Evolutionary conservation across 1,140 invertebrate genomes (phyloP).

Genomic region (Ceratoteleas bidentatus): DNA sequence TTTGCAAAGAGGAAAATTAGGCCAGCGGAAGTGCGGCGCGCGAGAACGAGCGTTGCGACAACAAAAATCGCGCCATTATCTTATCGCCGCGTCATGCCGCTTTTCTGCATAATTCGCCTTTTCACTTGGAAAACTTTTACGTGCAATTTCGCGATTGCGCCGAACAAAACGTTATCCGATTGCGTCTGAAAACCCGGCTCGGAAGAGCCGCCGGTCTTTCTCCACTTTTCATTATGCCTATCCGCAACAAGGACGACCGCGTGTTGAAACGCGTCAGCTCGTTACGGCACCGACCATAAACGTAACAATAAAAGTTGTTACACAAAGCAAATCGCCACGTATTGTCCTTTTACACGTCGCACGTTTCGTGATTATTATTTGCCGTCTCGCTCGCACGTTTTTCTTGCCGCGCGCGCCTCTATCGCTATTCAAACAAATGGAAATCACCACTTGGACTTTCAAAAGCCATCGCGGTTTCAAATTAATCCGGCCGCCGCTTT

Average conservation of each 20-base stretch:
- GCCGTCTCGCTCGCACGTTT: conserved; percentile 16
- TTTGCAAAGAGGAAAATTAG: conserved; percentile 70
- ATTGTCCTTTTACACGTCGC: conserved; percentile 62
- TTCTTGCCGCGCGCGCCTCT: conserved; percentile 22
- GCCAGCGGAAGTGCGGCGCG: conserved; percentile 68
- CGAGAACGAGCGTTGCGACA: conserved; percentile 65
- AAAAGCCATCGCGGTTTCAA: too few relatives aligned
- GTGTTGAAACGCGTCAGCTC: conserved; percentile 58
- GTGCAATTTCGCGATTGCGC: conserved; percentile 39
- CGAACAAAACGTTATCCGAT: conserved; percentile 60
- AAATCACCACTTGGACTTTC: too few relatives aligned
- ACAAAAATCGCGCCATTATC: conserved; percentile 64
- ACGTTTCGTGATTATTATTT: conserved; percentile 61
- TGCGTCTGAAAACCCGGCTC: conserved; percentile 26
- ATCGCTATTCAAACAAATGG: conserved; percentile 57
- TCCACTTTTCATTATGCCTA: conserved; percentile 53
- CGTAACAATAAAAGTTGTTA: conserved; percentile 67
- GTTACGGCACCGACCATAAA: conserved; percentile 64
- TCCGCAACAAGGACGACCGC: conserved; percentile 46
- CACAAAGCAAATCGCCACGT: conserved; percentile 63
- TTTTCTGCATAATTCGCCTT: conserved; percentile 51
- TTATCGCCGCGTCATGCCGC: conserved; percentile 52
- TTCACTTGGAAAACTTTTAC: conserved; percentile 51
- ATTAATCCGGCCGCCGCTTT: too few relatives aligned
- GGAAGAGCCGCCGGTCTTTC: conserved; percentile 41